phyloP scores from a whole-genome alignment of 1,140 invertebrate genomes.

The Diprion similis region DNA sequence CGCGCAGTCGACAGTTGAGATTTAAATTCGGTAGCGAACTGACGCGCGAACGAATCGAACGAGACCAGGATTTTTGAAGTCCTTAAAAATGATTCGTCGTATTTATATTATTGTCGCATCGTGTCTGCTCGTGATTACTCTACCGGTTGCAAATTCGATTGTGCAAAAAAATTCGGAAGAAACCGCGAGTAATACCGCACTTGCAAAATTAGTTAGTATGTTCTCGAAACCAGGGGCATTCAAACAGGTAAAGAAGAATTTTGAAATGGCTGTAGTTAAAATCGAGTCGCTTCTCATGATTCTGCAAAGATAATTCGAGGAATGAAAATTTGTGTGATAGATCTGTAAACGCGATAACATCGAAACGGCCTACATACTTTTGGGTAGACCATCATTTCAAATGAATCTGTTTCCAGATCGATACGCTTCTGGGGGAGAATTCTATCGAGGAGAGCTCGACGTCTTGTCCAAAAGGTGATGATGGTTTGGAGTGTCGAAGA shows the following conservation, averaged over 20 bases:
- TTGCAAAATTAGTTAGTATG: conserved; percentile 57
- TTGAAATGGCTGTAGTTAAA: neutral
- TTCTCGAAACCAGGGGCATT: conserved; percentile 60
- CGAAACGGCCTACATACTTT: conserved; percentile 8
- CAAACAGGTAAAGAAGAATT: conserved; percentile 43
- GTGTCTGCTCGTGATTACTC: neutral
- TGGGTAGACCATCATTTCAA: neutral
- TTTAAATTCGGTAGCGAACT: conserved; percentile 41
- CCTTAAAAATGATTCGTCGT: neutral
- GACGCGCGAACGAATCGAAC: neutral
- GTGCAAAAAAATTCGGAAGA: conserved; percentile 32
- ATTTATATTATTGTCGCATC: neutral
- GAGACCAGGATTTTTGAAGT: neutral
- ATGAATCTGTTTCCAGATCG: conserved; percentile 37
- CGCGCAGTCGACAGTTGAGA: conserved; percentile 40
- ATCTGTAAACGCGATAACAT: neutral
- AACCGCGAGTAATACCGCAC: conserved; percentile 40
- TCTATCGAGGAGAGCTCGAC: conserved; percentile 46
- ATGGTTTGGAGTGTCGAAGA: conserved; percentile 58
- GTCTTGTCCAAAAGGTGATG: conserved; percentile 56
- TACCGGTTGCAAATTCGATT: neutral
- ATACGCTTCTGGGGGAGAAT: conserved; percentile 56
- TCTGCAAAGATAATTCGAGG: neutral
- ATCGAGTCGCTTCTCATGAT: neutral
- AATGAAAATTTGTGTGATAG: no score